These are phyloP conservation scores for Phalanger gymnotis DNA, from an alignment of 2,797 vertebrate species.

Conservation along the genomic window DNA sequence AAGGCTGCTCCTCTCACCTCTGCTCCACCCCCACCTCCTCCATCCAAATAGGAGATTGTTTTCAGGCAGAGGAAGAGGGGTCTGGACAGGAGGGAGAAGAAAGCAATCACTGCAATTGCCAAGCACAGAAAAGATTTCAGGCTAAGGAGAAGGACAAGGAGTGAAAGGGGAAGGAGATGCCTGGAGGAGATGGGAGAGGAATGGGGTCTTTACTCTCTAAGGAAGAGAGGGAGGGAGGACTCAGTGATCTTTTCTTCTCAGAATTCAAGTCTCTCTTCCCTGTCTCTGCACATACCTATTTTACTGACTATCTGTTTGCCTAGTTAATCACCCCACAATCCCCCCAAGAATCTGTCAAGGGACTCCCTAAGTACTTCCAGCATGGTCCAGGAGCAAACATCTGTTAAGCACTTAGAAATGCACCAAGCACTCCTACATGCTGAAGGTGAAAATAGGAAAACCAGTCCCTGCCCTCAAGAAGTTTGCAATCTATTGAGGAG, in stretches of 20 bases:
- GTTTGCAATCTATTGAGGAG: not conserved
- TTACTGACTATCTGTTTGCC: not conserved
- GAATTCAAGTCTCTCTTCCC: not conserved
- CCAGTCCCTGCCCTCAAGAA: not conserved
- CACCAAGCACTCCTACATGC: not conserved
- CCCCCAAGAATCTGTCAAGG: not conserved
- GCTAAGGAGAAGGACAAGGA: not conserved
- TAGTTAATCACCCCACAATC: not conserved
- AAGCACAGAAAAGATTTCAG: not conserved
- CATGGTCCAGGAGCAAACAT: not conserved
- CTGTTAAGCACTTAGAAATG: not conserved
- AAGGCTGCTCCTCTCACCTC: conserved; percentile 69
- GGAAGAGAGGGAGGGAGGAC: not conserved
- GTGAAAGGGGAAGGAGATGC: not conserved
- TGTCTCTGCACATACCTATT: not conserved
- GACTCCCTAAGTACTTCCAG: not conserved
- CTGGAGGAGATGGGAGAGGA: not conserved
- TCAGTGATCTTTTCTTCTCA: not conserved
- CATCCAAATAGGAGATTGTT: conserved; percentile 60
- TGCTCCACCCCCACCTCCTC: conserved; percentile 37
- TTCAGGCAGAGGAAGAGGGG: not conserved
- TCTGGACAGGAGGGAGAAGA: not conserved
- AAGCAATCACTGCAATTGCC: too few relatives aligned
- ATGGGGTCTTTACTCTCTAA: not conserved
- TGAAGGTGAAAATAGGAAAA: not conserved